These are phyloP conservation scores for Himalopsyche kuldschensis DNA, from an alignment of 2,888 invertebrate genomes.

Conservation along the genomic window DNA sequence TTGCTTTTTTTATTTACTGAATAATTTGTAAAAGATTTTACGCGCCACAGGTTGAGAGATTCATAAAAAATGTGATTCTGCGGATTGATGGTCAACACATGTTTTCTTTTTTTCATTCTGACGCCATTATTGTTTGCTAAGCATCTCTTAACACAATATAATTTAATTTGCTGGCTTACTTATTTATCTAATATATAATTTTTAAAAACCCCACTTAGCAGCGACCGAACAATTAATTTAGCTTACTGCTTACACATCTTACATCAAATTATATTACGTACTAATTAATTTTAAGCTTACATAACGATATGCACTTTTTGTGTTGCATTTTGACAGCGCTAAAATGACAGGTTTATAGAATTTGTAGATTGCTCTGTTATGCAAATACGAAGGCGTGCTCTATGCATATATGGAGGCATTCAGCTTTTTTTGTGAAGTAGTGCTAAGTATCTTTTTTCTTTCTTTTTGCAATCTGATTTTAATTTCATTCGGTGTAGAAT, in stretches of 20 bases:
- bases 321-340: neutral
- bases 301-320: neutral
- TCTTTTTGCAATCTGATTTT: no score
- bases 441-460: neutral
- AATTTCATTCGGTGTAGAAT: no score
- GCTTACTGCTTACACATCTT: no score
- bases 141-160: neutral
- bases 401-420: neutral
- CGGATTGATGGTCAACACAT: conserved; percentile 25
- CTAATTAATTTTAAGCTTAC: neutral
- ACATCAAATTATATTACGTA: neutral
- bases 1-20: no score
- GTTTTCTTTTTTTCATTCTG: neutral
- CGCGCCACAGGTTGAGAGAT: neutral
- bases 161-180: neutral
- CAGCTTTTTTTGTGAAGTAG: neutral
- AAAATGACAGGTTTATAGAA: neutral
- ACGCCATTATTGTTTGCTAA: conserved; percentile 7
- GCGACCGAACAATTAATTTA: neutral
- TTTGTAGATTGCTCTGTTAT: neutral
- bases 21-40: no score
- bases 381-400: neutral
- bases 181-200: neutral
- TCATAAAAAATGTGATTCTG: neutral
- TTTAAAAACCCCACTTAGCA: neutral